A percentile compares a stretch with the other conserved stretches of the same genome.
These are phyloP conservation scores for Aphelenchoides fujianensis DNA, from an alignment of 1,140 invertebrate species.

Conservation along the genomic window DNA sequence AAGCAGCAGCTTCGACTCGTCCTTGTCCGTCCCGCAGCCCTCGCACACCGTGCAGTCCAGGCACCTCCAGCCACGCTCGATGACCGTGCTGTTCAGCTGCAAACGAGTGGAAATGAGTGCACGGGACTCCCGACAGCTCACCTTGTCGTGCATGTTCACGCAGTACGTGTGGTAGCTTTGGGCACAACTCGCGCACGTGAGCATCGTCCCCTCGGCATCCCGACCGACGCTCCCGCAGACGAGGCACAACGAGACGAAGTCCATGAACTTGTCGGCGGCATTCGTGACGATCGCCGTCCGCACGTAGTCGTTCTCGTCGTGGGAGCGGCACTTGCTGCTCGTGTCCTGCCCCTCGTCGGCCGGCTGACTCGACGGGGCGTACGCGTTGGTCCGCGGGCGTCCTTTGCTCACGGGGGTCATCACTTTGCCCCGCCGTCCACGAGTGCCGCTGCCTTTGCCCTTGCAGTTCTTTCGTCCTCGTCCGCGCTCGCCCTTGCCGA, in stretches of 20 bases:
- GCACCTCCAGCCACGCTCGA: slow-evolving; percentile 95
- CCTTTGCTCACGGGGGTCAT: not conserved
- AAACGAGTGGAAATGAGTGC: slow-evolving; percentile 48
- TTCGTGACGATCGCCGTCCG: slow-evolving; percentile 78
- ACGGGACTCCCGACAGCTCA: slow-evolving; percentile 10
- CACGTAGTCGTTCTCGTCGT: slow-evolving; percentile 55
- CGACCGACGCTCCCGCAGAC: slow-evolving; percentile 94
- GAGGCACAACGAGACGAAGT: slow-evolving; percentile 77
- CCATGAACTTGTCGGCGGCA: slow-evolving; percentile 85
- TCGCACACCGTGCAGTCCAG: slow-evolving; percentile 98
- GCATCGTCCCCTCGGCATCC: slow-evolving; percentile 86
- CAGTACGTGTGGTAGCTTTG: slow-evolving; percentile 99
- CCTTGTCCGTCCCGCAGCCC: slow-evolving; percentile 89
- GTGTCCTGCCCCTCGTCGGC: not conserved
- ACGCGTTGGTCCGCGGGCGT: not conserved
- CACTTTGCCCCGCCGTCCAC: not conserved
- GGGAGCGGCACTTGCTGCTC: not conserved
- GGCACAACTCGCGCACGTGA: slow-evolving; percentile 93
- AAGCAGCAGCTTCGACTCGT: slow-evolving; percentile 85
- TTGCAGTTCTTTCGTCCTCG: slow-evolving; percentile 9
- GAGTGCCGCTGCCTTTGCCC: slow-evolving; percentile 3
- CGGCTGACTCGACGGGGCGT: not conserved
- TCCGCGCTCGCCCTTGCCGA: not conserved
- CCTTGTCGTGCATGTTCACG: slow-evolving; percentile 79
- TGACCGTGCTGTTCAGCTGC: slow-evolving; percentile 81